Conservation (phyloP, 2,888 invertebrate genomes). For the Andrena camellia region DNA sequence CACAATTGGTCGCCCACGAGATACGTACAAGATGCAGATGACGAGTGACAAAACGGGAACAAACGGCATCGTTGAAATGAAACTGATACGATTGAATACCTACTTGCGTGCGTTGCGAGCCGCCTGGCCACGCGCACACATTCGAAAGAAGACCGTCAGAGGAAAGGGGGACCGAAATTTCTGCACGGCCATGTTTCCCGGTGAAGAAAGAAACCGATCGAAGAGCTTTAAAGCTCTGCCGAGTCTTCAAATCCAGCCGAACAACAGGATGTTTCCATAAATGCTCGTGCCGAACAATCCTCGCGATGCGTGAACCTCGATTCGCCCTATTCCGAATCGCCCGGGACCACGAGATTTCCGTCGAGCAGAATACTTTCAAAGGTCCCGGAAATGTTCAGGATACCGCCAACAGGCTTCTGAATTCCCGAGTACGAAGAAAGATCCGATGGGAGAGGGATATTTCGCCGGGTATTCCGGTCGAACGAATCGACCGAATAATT, state of each 20-base stretch:
- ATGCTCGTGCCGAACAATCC: slow-evolving; percentile 4
- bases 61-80: neutral
- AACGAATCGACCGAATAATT: slow-evolving; percentile 43
- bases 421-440: slow-evolving; percentile 30
- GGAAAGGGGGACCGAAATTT: neutral
- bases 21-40: slow-evolving; percentile 21
- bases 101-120: neutral
- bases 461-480: slow-evolving; percentile 26
- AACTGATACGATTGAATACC: neutral
- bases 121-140: neutral
- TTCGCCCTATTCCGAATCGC: slow-evolving; percentile 21
- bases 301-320: slow-evolving; percentile 26
- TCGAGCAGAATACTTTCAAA: slow-evolving; percentile 22
- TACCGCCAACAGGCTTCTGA: slow-evolving; percentile 6
- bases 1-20: slow-evolving; percentile 33
- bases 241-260: neutral
- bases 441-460: slow-evolving; percentile 13
- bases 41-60: slow-evolving; percentile 15
- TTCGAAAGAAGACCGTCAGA: neutral
- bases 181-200: neutral
- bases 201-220: neutral
- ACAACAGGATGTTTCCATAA: slow-evolving; percentile 10
- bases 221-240: neutral
- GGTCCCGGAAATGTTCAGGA: slow-evolving; percentile 22
- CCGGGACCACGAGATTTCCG: slow-evolving; percentile 2